Percentiles rank a stretch among this genome's conserved stretches.
These are phyloP conservation scores for Flabesymbios commensalis DNA, from an alignment of 2,888 invertebrate genomes.

Conservation along the genomic window DNA sequence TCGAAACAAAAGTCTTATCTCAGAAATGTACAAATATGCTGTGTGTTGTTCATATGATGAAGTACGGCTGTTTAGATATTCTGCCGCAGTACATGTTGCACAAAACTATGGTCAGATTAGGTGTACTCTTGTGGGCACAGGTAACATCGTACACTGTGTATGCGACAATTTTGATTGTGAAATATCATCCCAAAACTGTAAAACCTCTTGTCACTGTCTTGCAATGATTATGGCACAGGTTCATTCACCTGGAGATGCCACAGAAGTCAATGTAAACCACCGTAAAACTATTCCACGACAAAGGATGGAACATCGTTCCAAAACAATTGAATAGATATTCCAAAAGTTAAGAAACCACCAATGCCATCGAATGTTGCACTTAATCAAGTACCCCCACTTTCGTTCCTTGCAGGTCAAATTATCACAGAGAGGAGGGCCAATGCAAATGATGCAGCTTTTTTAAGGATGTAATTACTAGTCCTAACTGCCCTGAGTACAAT, in stretches of 20 bases:
- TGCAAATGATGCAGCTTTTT: no score
- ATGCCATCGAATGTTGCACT: not conserved
- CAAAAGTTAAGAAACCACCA: not conserved
- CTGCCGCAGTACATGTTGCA: not conserved
- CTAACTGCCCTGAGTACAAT: no score
- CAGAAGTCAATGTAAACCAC: not conserved
- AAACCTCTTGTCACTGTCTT: constrained; percentile 1
- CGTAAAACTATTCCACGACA: constrained; percentile 5
- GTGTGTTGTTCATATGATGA: not conserved
- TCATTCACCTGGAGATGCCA: not conserved
- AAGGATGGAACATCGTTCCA: not conserved
- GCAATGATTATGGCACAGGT: constrained; percentile 11
- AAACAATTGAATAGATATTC: not conserved
- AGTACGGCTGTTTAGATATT: not conserved
- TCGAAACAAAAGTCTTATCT: not conserved
- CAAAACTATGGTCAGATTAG: not conserved
- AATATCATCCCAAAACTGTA: not conserved
- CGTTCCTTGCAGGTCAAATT: not conserved
- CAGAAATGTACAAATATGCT: not conserved
- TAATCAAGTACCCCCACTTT: constrained; percentile 1
- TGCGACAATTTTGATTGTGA: constrained; percentile 6
- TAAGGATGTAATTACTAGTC: no score
- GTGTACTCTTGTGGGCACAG: not conserved
- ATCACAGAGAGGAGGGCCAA: no score
- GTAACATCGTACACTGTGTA: not conserved